These are phyloP conservation scores for Tympanoctomys barrerae DNA, from an alignment of 2,797 vertebrate species.

Conservation along the genomic window DNA sequence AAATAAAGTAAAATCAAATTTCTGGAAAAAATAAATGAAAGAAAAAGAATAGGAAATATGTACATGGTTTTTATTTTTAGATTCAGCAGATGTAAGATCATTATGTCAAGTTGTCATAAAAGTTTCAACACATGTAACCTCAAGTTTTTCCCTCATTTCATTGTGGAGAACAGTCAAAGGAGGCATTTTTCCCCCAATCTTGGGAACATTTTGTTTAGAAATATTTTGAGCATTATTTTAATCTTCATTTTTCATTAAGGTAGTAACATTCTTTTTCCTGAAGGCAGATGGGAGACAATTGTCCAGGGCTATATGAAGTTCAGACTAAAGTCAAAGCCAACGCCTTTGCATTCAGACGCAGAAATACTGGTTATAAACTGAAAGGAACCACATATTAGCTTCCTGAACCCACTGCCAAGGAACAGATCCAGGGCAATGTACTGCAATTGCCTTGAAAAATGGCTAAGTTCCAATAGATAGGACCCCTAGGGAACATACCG, in stretches of 20 bases:
- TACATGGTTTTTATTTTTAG: conserved; percentile 12
- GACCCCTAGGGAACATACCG: neutral
- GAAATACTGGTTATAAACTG: conserved; percentile 19
- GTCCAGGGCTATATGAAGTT: neutral
- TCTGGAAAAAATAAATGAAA: neutral
- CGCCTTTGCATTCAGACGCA: conserved; percentile 76
- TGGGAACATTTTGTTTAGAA: conserved; percentile 85
- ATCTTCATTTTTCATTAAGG: conserved; percentile 82
- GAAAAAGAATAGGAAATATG: neutral
- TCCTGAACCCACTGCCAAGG: neutral
- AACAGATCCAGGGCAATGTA: neutral
- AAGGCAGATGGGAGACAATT: conserved; percentile 25
- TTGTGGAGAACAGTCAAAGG: neutral
- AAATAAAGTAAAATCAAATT: neutral
- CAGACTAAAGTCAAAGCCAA: conserved; percentile 84
- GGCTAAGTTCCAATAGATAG: neutral
- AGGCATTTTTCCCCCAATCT: neutral
- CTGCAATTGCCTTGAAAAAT: conserved; percentile 52
- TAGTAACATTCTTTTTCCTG: conserved; percentile 66
- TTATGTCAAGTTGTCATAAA: neutral
- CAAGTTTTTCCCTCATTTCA: conserved; percentile 10
- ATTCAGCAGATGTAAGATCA: neutral
- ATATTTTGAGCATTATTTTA: neutral
- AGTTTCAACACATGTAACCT: neutral
- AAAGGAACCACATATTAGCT: neutral